Conservation (phyloP, 92 coral and sea anemone species). For the Actinostola sp. region DNA sequence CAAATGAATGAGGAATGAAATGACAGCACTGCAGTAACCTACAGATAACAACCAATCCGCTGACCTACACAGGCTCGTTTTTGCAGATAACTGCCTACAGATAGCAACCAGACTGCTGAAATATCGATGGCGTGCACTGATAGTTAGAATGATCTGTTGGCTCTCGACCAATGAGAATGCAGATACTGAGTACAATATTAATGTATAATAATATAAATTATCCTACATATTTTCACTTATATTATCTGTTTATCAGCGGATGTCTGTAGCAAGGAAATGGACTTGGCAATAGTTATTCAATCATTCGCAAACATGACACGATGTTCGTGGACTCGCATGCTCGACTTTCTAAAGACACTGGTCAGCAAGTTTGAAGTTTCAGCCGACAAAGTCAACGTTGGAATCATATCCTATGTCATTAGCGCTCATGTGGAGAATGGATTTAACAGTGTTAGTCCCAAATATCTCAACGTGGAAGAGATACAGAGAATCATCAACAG, state of each 20-base stretch:
- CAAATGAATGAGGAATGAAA: too few relatives aligned
- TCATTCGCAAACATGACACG: slow-evolving; percentile 24
- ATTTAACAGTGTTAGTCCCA: slow-evolving; percentile 35
- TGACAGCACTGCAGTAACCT: too few relatives aligned
- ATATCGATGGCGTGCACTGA: too few relatives aligned
- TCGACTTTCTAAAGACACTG: slow-evolving; percentile 15
- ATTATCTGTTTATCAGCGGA: slow-evolving; percentile 6
- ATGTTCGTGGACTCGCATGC: slow-evolving; percentile 33
- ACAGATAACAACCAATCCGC: too few relatives aligned
- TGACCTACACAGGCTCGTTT: too few relatives aligned
- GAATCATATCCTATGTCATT: slow-evolving; percentile 39
- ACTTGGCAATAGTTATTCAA: slow-evolving; percentile 28
- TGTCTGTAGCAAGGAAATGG: slow-evolving; percentile 17
- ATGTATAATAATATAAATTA: not conserved
- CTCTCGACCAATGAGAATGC: too few relatives aligned
- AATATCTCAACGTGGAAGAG: slow-evolving; percentile 30
- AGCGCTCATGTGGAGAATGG: slow-evolving; percentile 38
- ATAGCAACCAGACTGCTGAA: too few relatives aligned
- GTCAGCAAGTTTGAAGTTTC: slow-evolving; percentile 43
- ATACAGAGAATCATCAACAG: slow-evolving; percentile 32
- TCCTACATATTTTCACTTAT: not conserved
- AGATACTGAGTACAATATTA: too few relatives aligned
- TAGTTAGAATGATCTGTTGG: too few relatives aligned
- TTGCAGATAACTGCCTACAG: too few relatives aligned
- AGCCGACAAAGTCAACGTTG: slow-evolving; percentile 51